Evolutionary conservation across 2,113 vertebrate species (phyloP).

Genomic region (Petrocephalus microphthalmus): DNA sequence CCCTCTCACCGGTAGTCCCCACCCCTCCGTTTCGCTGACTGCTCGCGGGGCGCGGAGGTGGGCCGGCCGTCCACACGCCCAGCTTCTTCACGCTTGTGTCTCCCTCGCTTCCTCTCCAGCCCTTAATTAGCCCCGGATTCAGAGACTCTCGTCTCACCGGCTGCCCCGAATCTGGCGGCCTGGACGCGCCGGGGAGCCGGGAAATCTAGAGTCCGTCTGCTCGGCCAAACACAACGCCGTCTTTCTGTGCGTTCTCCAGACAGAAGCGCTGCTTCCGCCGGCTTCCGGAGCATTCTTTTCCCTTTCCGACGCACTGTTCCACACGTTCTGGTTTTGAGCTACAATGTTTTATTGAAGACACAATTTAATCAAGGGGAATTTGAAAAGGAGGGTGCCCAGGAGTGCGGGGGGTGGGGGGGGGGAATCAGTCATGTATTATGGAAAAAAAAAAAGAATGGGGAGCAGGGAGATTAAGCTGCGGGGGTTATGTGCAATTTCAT

Average conservation of each 20-base stretch:
- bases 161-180: neutral
- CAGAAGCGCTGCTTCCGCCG: neutral
- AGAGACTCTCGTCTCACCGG: too few relatives aligned
- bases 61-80: neutral
- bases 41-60: neutral
- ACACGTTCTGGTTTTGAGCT: neutral
- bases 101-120: neutral
- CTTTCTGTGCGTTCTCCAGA: neutral
- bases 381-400: neutral
- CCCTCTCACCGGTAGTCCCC: neutral
- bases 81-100: conserved; percentile 7
- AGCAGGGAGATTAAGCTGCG: neutral
- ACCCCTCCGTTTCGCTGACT: neutral
- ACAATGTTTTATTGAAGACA: neutral
- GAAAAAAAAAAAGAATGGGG: neutral
- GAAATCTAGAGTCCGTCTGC: neutral
- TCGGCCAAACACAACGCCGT: neutral
- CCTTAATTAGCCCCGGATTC: neutral
- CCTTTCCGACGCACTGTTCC: neutral
- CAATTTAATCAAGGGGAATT: neutral
- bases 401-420: neutral
- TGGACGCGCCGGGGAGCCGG: too few relatives aligned
- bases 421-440: neutral
- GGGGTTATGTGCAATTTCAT: neutral
- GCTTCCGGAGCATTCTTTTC: neutral